phyloP scores from a whole-genome alignment of 2,113 vertebrate genomes.

The Marmota monax region DNA sequence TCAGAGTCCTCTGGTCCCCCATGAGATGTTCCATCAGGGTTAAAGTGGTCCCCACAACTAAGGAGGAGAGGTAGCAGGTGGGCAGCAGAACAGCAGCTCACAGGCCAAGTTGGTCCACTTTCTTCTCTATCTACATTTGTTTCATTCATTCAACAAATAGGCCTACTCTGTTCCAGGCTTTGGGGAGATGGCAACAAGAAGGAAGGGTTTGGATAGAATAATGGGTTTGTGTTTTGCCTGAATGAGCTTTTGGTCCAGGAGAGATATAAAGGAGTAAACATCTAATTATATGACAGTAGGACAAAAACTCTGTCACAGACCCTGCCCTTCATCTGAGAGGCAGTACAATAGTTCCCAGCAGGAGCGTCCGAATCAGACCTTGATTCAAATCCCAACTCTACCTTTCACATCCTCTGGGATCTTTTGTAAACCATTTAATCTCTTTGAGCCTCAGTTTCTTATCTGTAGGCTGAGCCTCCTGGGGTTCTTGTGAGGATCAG shows the following conservation, averaged over 20 bases:
- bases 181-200: neutral
- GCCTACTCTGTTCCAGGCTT: neutral
- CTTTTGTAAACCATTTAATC: neutral
- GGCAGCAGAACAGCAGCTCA: neutral
- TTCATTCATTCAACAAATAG: neutral
- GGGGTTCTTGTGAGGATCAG: neutral
- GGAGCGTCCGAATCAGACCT: neutral
- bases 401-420: neutral
- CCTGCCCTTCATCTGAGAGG: neutral
- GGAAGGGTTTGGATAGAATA: neutral
- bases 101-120: neutral
- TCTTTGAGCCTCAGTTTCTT: conserved; percentile 9
- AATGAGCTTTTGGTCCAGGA: neutral
- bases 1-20: conserved; percentile 91
- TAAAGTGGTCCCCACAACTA: conserved; percentile 95
- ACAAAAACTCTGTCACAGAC: neutral
- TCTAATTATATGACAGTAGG: neutral
- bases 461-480: neutral
- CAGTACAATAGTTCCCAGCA: neutral
- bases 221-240: neutral
- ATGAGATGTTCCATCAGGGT: conserved; percentile 91
- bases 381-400: conserved; percentile 5
- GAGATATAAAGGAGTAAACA: neutral
- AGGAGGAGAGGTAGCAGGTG: neutral
- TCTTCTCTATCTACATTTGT: conserved; percentile 7